Base-by-base conservation (phyloP, 2,888 invertebrate species). In the Plutella xylostella region DNA sequence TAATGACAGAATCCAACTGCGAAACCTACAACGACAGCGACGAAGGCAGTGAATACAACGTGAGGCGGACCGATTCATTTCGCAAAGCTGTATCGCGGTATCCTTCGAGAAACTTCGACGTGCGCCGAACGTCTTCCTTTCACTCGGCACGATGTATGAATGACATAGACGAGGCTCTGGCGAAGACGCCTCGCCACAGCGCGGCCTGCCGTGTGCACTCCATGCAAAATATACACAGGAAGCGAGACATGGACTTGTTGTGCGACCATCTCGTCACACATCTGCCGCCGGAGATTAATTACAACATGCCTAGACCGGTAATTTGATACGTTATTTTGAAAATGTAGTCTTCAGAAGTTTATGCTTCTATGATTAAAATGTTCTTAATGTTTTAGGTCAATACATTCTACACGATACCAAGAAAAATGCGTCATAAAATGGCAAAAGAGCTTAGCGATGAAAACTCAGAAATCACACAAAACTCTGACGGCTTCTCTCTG, bases 321-420 rank as follows among this genome's bases (percentile, higher is more conserved):
- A 60, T 65, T 42, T 41, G 33, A 14, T n/a, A n/a, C n/a, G n/a
- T n/a, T n/a, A n/a, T n/a, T n/a, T n/a, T n/a, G n/a, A n/a, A n/a
- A n/a, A n/a, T n/a, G n/a, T n/a, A n/a, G n/a, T n/a, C n/a, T n/a
- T n/a, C n/a, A n/a, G n/a, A n/a, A n/a, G n/a, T n/a, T n/a, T n/a
- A n/a, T n/a, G n/a, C n/a, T n/a, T n/a, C n/a, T n/a, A n/a, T n/a
- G n/a, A n/a, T n/a, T n/a, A n/a, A n/a, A 18, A 35, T 15, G 4
- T 15, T 35, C 11, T 15, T 7, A 18, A 22, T 35, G 42, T 75
- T 72, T 46, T 57, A 79, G 82, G 76, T 78, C 71, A 80, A 77
- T 57, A 76, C 82, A 30, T 83, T 82, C 53, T 80, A 80, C 55
- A 82, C 83, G 11, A 82, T 83, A 73, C 83, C 83, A 6, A 68